These are phyloP conservation scores for Automeris io DNA, from an alignment of 2,888 invertebrate species.

Conservation along the genomic window DNA sequence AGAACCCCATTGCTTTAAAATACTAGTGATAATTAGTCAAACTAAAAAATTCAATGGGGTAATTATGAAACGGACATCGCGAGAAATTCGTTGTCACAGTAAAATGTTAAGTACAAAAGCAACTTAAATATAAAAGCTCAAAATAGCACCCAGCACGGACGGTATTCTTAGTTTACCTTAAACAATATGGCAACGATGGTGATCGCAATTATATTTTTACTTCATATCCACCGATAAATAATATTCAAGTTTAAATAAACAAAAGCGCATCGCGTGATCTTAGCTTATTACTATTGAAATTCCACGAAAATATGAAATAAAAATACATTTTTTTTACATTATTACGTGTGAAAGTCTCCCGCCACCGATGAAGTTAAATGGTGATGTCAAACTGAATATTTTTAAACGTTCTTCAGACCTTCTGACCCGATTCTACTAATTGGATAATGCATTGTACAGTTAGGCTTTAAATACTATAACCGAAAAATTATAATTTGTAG, in stretches of 20 bases:
- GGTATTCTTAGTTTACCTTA: conserved; percentile 45
- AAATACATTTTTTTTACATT: neutral
- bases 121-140: conserved; percentile 29
- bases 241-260: too few relatives aligned
- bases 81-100: conserved; percentile 57
- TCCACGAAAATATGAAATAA: neutral
- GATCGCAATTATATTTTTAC: conserved; percentile 4
- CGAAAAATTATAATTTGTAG: too few relatives aligned
- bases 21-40: conserved; percentile 37
- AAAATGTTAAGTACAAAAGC: conserved; percentile 25
- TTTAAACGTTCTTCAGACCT: neutral
- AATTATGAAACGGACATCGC: conserved; percentile 70
- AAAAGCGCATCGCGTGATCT: too few relatives aligned
- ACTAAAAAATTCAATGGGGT: conserved; percentile 56
- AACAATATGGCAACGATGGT: conserved; percentile 65
- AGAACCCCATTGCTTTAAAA: conserved; percentile 70
- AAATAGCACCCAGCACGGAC: conserved; percentile 65
- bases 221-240: too few relatives aligned
- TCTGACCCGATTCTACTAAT: neutral
- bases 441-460: too few relatives aligned
- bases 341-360: conserved; percentile 5
- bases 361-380: conserved; percentile 6
- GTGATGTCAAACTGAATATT: conserved; percentile 2
- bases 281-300: neutral
- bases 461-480: too few relatives aligned